Conservation (phyloP, 2,797 vertebrate genomes). For the Graptemys geographica region DNA sequence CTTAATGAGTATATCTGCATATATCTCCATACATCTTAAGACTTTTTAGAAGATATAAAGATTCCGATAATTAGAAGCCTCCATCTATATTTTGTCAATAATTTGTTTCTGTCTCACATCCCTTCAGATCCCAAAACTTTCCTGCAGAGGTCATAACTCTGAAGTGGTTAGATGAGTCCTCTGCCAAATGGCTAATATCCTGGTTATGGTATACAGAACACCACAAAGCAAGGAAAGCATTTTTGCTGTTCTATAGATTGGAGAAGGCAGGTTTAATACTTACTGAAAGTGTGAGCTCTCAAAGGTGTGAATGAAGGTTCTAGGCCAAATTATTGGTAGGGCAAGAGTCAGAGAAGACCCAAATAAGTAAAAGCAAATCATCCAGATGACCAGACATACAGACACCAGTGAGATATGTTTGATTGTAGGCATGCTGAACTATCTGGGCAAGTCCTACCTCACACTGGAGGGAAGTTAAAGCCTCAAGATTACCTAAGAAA, state of each 20-base stretch:
- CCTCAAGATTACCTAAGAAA: background rate
- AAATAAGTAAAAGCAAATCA: background rate
- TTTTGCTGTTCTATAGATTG: constrained; percentile 15
- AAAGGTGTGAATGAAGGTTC: background rate
- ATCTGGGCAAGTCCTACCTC: background rate
- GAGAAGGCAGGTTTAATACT: background rate
- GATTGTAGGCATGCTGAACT: background rate
- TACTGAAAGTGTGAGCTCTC: fast-evolving
- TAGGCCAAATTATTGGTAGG: background rate
- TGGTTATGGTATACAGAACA: constrained; percentile 39
- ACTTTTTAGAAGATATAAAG: constrained; percentile 54
- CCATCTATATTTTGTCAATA: constrained; percentile 36
- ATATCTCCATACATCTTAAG: constrained; percentile 38
- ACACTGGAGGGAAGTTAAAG: background rate
- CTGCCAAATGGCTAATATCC: constrained; percentile 32
- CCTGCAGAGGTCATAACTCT: constrained; percentile 32
- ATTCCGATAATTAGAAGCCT: constrained; percentile 36
- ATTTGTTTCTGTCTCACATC: constrained; percentile 38
- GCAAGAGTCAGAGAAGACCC: background rate
- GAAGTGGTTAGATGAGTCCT: background rate
- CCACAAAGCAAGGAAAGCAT: constrained; percentile 18
- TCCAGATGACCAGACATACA: background rate
- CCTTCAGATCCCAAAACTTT: constrained; percentile 45
- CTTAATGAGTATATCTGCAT: constrained; percentile 29
- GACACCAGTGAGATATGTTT: background rate